A percentile compares a stretch with the other conserved stretches of the same genome.
phyloP scores from a whole-genome alignment of 2,113 vertebrate genomes.

The Pedetes capensis region DNA sequence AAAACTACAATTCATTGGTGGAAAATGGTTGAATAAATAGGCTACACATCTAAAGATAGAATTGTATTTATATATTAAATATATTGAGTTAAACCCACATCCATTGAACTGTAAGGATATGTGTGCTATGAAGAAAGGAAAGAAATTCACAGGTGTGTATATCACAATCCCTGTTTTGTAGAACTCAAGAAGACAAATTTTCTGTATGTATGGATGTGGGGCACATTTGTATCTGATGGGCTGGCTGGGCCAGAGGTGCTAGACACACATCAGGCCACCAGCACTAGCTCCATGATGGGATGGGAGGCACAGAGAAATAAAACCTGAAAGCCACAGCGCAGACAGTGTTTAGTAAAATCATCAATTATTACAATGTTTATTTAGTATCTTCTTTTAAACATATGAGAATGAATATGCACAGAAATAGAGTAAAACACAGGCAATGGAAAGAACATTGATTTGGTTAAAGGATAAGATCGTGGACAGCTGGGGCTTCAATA shows the following conservation, averaged over 20 bases:
- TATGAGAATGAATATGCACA: neutral
- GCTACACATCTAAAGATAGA: neutral
- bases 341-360: neutral
- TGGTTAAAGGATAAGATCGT: neutral
- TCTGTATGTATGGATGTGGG: neutral
- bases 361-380: neutral
- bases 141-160: neutral
- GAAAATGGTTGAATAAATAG: neutral
- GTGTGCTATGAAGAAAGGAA: neutral
- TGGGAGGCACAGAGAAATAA: neutral
- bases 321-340: neutral
- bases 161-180: neutral
- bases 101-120: neutral
- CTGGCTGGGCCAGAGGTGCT: too few species aligned
- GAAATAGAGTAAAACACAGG: neutral
- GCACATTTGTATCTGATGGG: neutral
- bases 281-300: neutral
- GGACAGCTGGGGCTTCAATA: neutral
- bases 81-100: neutral
- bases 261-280: rapidly evolving
- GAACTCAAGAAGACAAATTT: neutral
- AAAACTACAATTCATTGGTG: neutral
- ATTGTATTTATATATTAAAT: neutral
- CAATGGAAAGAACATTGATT: neutral
- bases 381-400: neutral